Evolutionary conservation across 2,888 invertebrate species (phyloP).

Genomic region (Orthosia gracilis): DNA sequence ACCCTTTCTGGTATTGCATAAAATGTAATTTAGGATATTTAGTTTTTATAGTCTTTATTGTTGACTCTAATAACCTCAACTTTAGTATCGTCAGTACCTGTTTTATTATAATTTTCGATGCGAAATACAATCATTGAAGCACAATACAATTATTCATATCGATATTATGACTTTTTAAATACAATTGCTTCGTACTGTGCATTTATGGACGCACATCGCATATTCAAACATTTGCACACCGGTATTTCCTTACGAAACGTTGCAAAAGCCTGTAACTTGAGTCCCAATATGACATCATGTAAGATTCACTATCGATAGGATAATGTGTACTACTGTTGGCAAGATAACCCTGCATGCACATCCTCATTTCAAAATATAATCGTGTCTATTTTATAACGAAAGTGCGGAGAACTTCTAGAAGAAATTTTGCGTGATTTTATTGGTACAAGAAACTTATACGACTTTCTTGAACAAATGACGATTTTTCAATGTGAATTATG

Average conservation of each 20-base stretch:
- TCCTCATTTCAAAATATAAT: conserved; percentile 53
- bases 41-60: neutral
- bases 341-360: conserved; percentile 43
- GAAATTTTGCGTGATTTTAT: neutral
- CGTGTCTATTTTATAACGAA: conserved; percentile 36
- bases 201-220: conserved; percentile 54
- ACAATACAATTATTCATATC: conserved; percentile 34
- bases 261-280: conserved; percentile 66
- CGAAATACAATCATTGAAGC: conserved; percentile 6
- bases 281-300: conserved; percentile 63
- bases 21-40: neutral
- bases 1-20: conserved; percentile 11
- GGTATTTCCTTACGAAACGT: conserved; percentile 63
- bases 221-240: conserved; percentile 50
- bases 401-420: neutral
- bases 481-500: neutral
- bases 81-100: conserved; percentile 1
- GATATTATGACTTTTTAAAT: conserved; percentile 40
- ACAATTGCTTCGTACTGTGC: conserved; percentile 32
- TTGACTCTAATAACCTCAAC: neutral
- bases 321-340: conserved; percentile 42
- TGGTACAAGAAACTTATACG: neutral
- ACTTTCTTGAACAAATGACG: neutral
- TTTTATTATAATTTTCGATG: neutral
- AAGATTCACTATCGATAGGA: conserved; percentile 59